Evolutionary conservation across 2,888 invertebrate genomes (phyloP), one percentile per base, ranked within the genome.

Genomic region (Conus canariensis): DNA sequence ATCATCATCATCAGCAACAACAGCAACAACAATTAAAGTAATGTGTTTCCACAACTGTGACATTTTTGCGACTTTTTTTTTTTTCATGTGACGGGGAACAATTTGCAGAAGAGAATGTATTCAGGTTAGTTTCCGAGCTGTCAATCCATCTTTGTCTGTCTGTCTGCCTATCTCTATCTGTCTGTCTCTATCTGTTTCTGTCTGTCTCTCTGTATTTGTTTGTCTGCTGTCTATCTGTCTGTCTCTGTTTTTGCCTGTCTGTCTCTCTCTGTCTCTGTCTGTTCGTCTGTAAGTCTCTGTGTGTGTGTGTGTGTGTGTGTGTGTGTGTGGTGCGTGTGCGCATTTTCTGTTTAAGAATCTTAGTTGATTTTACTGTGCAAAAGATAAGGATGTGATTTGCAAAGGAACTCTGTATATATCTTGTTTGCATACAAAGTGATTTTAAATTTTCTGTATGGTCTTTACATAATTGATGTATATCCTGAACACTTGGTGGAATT

Each of bases 41-140:
- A 45, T 45, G 45, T 45, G 45, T 45, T 45, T 45, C 45, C 4
- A 45, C 45, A 45, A 45, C 45, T 45, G 45, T 45, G 45, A 45
- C 45, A 45, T 45, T 45, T 45, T 45, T 45, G 45, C 3, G 45
- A 14, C 16, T 14, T 64, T 64, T 60, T 16, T 70, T 87, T 60
- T 16, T 67, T 70, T 56, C 70, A 59, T 45, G 16, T n/a, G 19
- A 56, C 45, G 22, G 14, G 12, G 56, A 14, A 10, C 25, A 45
- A 25, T 45, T 8, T 12, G 30, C 85, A 91, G 91, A 92, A 64
- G 90, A 92, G 82, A 91, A 92, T 91, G 82, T 91, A 45, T 89
- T 91, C 90, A 88, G 91, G 92, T 92, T 87, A 85, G 87, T 88
- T 86, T 0, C 45, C 4, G 4, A 45, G 45, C 45, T 45, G 45